Conservation (phyloP, 2,888 invertebrate species). For the Melanargia galathea region DNA sequence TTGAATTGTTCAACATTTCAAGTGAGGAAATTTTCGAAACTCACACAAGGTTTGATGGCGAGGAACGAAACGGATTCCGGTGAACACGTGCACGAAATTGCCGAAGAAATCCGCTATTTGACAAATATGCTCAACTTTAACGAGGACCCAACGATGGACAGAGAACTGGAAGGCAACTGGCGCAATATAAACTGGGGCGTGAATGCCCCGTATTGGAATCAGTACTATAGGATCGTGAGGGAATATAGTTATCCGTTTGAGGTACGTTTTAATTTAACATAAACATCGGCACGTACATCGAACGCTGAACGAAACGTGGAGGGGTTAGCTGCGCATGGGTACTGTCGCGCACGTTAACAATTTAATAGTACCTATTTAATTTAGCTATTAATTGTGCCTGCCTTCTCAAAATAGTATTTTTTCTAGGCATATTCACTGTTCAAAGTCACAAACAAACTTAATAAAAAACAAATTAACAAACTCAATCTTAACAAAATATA, state of each 20-base stretch:
- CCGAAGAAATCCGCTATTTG: constrained; percentile 64
- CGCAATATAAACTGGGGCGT: constrained; percentile 74
- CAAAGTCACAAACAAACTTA: too few species aligned
- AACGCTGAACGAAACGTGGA: too few species aligned
- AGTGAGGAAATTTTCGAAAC: constrained; percentile 71
- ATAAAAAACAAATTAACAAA: too few species aligned
- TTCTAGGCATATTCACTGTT: too few species aligned
- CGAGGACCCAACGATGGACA: constrained; percentile 45
- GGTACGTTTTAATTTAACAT: constrained; percentile 50
- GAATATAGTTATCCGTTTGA: constrained; percentile 71
- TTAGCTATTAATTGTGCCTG: too few species aligned
- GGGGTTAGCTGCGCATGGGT: too few species aligned
- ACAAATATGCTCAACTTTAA: constrained; percentile 66
- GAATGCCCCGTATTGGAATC: constrained; percentile 76
- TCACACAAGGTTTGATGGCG: constrained; percentile 64
- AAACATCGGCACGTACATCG: too few species aligned
- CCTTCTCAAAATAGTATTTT: too few species aligned
- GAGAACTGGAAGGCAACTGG: constrained; percentile 51
- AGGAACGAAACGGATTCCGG: constrained; percentile 61
- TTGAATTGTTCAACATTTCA: constrained; percentile 69
- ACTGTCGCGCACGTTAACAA: too few species aligned
- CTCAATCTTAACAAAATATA: too few species aligned
- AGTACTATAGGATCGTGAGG: constrained; percentile 67
- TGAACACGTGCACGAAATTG: constrained; percentile 62
- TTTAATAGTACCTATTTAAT: too few species aligned